Base-by-base conservation (phyloP, 2,797 vertebrate genomes). In the Eospalax fontanierii region DNA sequence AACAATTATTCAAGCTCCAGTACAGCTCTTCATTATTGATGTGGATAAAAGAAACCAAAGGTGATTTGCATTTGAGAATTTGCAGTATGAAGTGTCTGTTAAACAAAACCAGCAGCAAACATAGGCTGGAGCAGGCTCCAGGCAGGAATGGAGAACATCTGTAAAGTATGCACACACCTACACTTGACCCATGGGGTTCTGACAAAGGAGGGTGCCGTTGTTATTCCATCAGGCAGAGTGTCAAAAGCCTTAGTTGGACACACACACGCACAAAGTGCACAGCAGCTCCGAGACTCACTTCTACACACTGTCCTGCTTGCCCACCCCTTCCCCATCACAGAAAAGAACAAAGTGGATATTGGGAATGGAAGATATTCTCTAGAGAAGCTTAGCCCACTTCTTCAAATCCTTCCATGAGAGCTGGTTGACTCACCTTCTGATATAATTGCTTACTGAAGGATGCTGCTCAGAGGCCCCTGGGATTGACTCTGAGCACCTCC, bases 1-100 rank as follows among this genome's bases (percentile, higher is more conserved):
- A 98, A 93, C 97, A 98, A 98, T 98, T 98, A 98, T 96, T 98
- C 98, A 98, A 98, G 98, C 97, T 98, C 97, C 98, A 98, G 98
- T 98, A 98, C 98, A 98, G 95, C 95, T 96, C 96, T 98, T 98
- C 95, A 97, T 97, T 98, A 98, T 97, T 97, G 96, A 93, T 33
- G 85, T 83, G 95, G 97, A 98, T 97, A 98, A 98, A 98, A 98
- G 98, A 97, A 98, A 98, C 97, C 98, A 97, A 98, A 98, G 98
- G 97, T 97, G 97, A 98, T 98, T 98, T 97, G 97, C 98, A 97
- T 96, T 97, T 93, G 97, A 97, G 98, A 98, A 98, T 98, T 92
- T 98, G 97, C 95, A 97, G 98, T 98, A 97, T 97, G 94, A 98
- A 98, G 98, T 98, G 98, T 98, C 97, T 95, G 90, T 98, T 97